phyloP scores from a whole-genome alignment of 2,888 invertebrate species.

The Fabriciana adippe region DNA sequence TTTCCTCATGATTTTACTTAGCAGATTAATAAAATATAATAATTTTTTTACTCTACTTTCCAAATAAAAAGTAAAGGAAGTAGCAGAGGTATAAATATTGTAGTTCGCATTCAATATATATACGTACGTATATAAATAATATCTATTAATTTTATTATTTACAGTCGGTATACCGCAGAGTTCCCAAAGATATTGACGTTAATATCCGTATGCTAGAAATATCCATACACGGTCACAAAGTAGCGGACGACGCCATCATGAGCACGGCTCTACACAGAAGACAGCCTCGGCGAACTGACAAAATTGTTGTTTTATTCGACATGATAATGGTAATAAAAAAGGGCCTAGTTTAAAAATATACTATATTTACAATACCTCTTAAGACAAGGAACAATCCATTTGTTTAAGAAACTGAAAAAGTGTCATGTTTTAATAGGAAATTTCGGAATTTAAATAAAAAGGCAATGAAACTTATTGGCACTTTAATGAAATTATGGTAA shows the following conservation, averaged over 20 bases:
- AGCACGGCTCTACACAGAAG: conserved; percentile 72
- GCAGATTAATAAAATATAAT: too few species aligned
- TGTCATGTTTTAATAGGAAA: too few species aligned
- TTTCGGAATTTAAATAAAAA: not conserved
- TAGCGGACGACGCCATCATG: conserved; percentile 79
- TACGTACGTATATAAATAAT: not conserved
- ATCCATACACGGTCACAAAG: conserved; percentile 84
- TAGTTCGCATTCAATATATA: not conserved
- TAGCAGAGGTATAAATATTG: too few species aligned
- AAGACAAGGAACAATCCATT: not conserved
- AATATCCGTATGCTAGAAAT: conserved; percentile 81
- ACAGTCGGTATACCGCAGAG: conserved; percentile 70
- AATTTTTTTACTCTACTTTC: too few species aligned
- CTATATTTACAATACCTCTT: not conserved
- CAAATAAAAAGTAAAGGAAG: too few species aligned
- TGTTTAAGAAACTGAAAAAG: not conserved
- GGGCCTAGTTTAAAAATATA: too few species aligned
- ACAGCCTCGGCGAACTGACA: conserved; percentile 44
- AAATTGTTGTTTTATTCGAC: conserved; percentile 41
- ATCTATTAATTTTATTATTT: conserved; percentile 49
- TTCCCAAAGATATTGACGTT: conserved; percentile 69
- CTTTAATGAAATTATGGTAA: too few species aligned
- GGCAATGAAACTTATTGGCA: not conserved
- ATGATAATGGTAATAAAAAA: conserved; percentile 55
- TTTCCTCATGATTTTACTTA: too few species aligned